Conservation (phyloP, 2,888 invertebrate genomes). For the Eupithecia inturbata region DNA sequence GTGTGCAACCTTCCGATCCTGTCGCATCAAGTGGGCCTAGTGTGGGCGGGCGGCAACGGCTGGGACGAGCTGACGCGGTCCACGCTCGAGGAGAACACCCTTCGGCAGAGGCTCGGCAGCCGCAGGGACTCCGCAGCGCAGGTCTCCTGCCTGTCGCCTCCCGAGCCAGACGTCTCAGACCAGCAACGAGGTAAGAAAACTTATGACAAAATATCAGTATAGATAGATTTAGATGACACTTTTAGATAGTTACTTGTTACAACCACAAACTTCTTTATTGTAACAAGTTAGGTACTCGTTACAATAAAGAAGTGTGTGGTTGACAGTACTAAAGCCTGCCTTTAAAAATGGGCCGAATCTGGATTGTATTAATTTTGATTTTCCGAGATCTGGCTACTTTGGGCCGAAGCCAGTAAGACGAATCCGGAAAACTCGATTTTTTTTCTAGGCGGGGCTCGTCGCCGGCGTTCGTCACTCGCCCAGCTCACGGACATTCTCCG, state of each 20-base stretch:
- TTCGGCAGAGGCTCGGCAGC: conserved; percentile 92
- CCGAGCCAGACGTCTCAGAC: conserved; percentile 89
- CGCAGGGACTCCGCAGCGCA: conserved; percentile 96
- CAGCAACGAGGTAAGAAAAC: conserved; percentile 68
- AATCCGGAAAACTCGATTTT: no score
- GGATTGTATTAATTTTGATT: no score
- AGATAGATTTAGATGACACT: neutral
- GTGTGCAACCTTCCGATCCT: conserved; percentile 98
- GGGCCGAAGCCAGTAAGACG: no score
- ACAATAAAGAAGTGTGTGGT: no score
- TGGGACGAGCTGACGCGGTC: conserved; percentile 96
- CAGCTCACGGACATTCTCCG: conserved; percentile 94
- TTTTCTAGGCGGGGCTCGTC: conserved; percentile 85
- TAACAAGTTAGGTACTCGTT: no score
- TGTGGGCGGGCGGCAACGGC: conserved; percentile 97
- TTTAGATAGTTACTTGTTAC: neutral
- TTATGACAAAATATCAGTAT: neutral
- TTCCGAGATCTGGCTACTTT: no score
- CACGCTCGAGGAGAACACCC: conserved; percentile 92
- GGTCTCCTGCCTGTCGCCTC: conserved; percentile 93
- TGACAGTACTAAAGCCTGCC: no score
- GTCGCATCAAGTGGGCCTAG: conserved; percentile 96
- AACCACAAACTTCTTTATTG: no score
- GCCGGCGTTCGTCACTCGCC: conserved; percentile 93
- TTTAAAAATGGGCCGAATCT: no score